These are phyloP conservation scores for Chloroclystis v-ata DNA, from an alignment of 2,888 invertebrate genomes.

Conservation along the genomic window DNA sequence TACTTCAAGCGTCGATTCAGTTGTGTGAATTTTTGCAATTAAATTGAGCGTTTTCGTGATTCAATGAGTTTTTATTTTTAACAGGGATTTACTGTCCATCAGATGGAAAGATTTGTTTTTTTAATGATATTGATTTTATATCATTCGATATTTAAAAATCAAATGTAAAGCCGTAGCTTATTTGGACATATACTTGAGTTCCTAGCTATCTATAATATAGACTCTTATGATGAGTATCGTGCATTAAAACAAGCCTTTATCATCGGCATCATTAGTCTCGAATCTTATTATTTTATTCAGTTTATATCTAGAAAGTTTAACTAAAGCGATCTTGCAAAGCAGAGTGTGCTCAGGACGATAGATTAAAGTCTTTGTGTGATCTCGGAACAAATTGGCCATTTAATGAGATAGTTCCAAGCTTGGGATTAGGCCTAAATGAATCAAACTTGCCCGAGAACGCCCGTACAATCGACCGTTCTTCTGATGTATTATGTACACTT, in stretches of 20 bases:
- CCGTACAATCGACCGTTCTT: slow-evolving; percentile 47
- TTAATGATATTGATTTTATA: too few relatives aligned
- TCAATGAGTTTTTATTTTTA: slow-evolving; percentile 4
- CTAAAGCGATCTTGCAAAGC: slow-evolving; percentile 9
- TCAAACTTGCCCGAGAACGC: slow-evolving; percentile 50
- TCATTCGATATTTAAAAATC: too few relatives aligned
- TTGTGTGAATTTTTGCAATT: slow-evolving; percentile 18
- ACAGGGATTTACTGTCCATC: neutral
- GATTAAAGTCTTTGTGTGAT: slow-evolving; percentile 62
- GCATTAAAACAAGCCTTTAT: too few relatives aligned
- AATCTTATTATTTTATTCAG: too few relatives aligned
- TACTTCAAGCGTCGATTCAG: neutral
- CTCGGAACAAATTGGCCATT: slow-evolving; percentile 66
- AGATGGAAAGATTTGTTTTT: neutral
- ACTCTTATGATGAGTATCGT: too few relatives aligned
- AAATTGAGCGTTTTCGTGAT: slow-evolving; percentile 7
- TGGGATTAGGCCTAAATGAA: slow-evolving; percentile 65
- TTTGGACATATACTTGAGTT: too few relatives aligned
- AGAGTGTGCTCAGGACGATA: slow-evolving; percentile 44
- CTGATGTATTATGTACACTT: slow-evolving; percentile 36
- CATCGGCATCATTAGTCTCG: too few relatives aligned
- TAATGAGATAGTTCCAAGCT: slow-evolving; percentile 65
- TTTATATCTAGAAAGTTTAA: too few relatives aligned
- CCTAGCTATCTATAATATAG: neutral
- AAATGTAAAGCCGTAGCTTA: too few relatives aligned